These are phyloP conservation scores for Schizaphis graminum DNA, from an alignment of 2,888 invertebrate species.

Conservation along the genomic window DNA sequence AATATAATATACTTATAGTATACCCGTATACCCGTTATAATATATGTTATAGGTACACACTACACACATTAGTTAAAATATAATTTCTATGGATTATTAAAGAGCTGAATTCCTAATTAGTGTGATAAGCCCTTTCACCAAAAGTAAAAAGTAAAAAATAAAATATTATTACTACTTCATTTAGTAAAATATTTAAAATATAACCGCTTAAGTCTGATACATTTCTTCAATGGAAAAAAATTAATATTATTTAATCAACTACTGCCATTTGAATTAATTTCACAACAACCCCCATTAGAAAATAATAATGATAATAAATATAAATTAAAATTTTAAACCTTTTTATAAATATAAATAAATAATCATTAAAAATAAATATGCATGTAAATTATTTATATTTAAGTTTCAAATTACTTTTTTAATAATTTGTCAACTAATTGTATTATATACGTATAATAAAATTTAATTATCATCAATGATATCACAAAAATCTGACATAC, in stretches of 20 bases:
- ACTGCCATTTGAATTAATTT: background rate
- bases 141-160: too few relatives aligned
- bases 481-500: background rate
- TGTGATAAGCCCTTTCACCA: background rate
- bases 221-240: background rate
- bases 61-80: background rate
- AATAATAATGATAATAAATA: background rate
- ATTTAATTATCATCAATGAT: background rate
- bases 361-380: background rate
- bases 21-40: background rate
- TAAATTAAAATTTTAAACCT: background rate
- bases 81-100: background rate
- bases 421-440: background rate
- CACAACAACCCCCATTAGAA: background rate
- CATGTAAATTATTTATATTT: background rate
- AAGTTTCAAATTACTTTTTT: too few relatives aligned
- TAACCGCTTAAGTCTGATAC: background rate
- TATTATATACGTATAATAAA: background rate
- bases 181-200: background rate
- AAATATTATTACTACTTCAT: too few relatives aligned
- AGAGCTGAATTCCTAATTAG: background rate
- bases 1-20: background rate
- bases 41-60: background rate
- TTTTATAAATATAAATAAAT: background rate
- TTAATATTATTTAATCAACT: background rate